phyloP scores from a whole-genome alignment of 2,113 vertebrate species.

The Mola mola region DNA sequence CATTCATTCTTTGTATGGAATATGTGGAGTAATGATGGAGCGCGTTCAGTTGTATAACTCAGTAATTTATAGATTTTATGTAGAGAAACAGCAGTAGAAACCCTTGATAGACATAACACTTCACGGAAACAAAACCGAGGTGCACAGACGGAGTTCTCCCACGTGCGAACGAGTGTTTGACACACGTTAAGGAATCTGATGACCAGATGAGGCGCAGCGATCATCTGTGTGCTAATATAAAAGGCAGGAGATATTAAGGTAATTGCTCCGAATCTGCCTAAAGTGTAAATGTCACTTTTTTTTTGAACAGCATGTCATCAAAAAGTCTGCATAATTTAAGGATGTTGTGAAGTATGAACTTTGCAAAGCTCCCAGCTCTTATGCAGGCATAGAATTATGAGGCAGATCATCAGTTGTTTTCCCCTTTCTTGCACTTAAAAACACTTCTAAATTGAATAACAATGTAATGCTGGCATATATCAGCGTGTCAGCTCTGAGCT shows the following conservation, averaged over 20 bases:
- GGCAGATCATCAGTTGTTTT: too few relatives aligned
- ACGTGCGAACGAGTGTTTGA: conserved; percentile 18
- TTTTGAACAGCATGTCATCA: neutral
- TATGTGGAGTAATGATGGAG: neutral
- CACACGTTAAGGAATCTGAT: conserved; percentile 9
- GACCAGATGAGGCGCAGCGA: conserved; percentile 8
- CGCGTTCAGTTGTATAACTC: too few relatives aligned
- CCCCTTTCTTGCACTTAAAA: too few relatives aligned
- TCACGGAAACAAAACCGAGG: neutral
- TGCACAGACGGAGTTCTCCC: neutral
- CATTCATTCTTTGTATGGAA: neutral
- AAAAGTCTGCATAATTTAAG: neutral
- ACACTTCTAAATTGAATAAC: too few relatives aligned
- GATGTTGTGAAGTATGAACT: conserved; percentile 7
- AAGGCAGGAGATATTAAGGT: conserved; percentile 20
- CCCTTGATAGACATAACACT: too few relatives aligned
- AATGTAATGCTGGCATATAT: too few relatives aligned
- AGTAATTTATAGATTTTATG: too few relatives aligned
- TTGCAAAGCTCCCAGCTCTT: neutral
- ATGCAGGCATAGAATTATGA: too few relatives aligned
- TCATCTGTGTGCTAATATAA: conserved; percentile 38
- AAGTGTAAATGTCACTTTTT: conserved; percentile 14
- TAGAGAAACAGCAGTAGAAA: too few relatives aligned
- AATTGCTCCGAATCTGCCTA: conserved; percentile 14
- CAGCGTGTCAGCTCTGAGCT: too few relatives aligned